These are phyloP conservation scores for Drosophila kurseongensis DNA, from an alignment of 1,140 invertebrate species.

Conservation along the genomic window DNA sequence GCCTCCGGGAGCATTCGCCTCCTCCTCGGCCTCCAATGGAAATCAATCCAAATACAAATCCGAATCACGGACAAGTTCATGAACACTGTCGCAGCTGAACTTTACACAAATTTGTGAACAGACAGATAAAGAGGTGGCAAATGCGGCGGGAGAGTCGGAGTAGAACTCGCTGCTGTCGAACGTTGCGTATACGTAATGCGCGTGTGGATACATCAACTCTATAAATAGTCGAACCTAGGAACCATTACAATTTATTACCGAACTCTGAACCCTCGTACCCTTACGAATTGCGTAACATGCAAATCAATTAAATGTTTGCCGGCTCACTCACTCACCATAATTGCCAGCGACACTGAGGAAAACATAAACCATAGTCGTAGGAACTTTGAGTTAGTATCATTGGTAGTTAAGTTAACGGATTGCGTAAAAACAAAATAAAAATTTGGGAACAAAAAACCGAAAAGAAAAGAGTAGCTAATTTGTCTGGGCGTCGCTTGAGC, in stretches of 20 bases:
- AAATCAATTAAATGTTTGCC: conserved; percentile 51
- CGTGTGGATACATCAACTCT: conserved; percentile 37
- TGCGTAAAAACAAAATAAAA: conserved; percentile 28
- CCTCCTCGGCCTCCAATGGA: neutral
- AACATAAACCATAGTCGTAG: conserved; percentile 76
- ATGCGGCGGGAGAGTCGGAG: neutral
- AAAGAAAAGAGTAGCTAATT: conserved; percentile 55
- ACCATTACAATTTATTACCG: conserved; percentile 39
- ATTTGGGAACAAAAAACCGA: conserved; percentile 40
- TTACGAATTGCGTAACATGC: conserved; percentile 66
- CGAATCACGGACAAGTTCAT: conserved; percentile 64
- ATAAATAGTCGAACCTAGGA: conserved; percentile 37
- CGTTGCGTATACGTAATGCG: conserved; percentile 66
- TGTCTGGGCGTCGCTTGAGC: conserved; percentile 56
- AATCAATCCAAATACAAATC: conserved; percentile 27
- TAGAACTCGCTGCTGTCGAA: conserved; percentile 5
- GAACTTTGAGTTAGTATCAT: conserved; percentile 21
- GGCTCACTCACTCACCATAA: conserved; percentile 80
- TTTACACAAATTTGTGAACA: conserved; percentile 25
- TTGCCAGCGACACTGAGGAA: conserved; percentile 77
- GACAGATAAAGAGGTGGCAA: conserved; percentile 20
- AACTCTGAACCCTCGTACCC: conserved; percentile 22
- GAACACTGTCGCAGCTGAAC: conserved; percentile 46
- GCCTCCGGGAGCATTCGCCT: conserved; percentile 12
- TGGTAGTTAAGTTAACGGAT: conserved; percentile 13